A percentile compares a stretch with the other conserved stretches of the same genome.
phyloP scores from a whole-genome alignment of 2,888 invertebrate species.

The Hanleya hanleyi region DNA sequence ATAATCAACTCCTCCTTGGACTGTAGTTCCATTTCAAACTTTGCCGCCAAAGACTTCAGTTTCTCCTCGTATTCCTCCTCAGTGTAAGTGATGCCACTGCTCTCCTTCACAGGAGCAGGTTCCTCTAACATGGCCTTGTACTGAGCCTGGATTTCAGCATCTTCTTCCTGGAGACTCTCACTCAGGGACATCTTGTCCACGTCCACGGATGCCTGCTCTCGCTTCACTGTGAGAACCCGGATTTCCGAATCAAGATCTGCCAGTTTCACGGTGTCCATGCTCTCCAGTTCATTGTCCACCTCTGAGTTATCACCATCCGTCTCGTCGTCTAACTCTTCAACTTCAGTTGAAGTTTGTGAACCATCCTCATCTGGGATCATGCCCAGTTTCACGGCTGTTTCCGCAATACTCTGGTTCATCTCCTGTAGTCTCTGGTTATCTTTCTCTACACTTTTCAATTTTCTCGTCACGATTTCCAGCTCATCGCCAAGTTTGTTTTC shows the following conservation, averaged over 20 bases:
- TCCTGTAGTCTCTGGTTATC: slow-evolving; percentile 15
- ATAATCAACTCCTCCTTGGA: slow-evolving; percentile 13
- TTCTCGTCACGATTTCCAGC: slow-evolving; percentile 6
- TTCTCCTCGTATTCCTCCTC: slow-evolving; percentile 24
- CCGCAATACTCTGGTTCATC: slow-evolving; percentile 2
- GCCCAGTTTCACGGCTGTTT: not conserved
- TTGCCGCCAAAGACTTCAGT: slow-evolving; percentile 24
- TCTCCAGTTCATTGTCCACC: slow-evolving; percentile 1
- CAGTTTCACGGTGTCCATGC: not conserved
- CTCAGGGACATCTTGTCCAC: not conserved
- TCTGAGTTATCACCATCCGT: not conserved
- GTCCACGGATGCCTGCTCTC: not conserved
- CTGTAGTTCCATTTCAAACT: slow-evolving; percentile 24
- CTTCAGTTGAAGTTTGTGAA: not conserved
- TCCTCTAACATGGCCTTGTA: slow-evolving; percentile 1
- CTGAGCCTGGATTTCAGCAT: slow-evolving; percentile 3
- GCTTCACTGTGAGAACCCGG: not conserved
- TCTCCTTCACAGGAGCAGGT: not conserved
- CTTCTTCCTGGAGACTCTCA: slow-evolving; percentile 1
- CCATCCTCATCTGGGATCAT: not conserved
- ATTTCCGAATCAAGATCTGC: not conserved
- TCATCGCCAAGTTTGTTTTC: slow-evolving; percentile 30
- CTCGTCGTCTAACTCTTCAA: not conserved
- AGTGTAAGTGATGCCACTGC: not conserved
- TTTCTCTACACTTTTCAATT: not conserved